Conservation (phyloP, 2,113 vertebrate species). For the Epinephelus cyanopodus region DNA sequence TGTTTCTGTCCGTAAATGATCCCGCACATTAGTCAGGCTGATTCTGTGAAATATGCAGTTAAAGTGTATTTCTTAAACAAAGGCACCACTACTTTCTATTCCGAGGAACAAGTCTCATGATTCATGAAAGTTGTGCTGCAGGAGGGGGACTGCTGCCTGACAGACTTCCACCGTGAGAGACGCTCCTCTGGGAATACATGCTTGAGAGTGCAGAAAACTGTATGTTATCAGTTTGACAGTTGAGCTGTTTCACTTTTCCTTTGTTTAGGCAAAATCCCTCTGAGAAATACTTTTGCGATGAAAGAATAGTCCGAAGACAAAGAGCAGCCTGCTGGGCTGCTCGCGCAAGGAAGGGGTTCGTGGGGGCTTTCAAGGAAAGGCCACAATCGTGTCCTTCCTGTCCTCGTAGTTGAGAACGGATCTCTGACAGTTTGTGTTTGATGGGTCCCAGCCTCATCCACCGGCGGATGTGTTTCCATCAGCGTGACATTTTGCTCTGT, state of each 20-base stretch:
- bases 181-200: slow-evolving; percentile 64
- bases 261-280: slow-evolving; percentile 73
- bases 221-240: slow-evolving; percentile 80
- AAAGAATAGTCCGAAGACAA: slow-evolving; percentile 66
- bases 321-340: slow-evolving; percentile 53
- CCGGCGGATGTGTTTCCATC: background rate
- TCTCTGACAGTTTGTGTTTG: slow-evolving; percentile 39
- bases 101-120: slow-evolving; percentile 50
- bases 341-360: background rate
- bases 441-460: slow-evolving; percentile 8
- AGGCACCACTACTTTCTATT: slow-evolving; percentile 38
- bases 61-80: slow-evolving; percentile 46
- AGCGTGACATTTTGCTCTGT: background rate
- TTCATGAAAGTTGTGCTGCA: slow-evolving; percentile 60
- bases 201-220: slow-evolving; percentile 76
- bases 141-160: slow-evolving; percentile 45
- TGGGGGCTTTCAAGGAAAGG: slow-evolving; percentile 11
- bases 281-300: slow-evolving; percentile 59
- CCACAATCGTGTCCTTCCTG: slow-evolving; percentile 45
- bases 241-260: slow-evolving; percentile 73
- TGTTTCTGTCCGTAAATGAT: slow-evolving; percentile 25
- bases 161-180: slow-evolving; percentile 65
- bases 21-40: slow-evolving; percentile 31
- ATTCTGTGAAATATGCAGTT: slow-evolving; percentile 22
- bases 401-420: slow-evolving; percentile 15